A percentile compares a stretch with the other conserved stretches of the same genome.
Evolutionary conservation across 1,140 invertebrate species (phyloP).

Genomic region (Piezodorus guildinii): DNA sequence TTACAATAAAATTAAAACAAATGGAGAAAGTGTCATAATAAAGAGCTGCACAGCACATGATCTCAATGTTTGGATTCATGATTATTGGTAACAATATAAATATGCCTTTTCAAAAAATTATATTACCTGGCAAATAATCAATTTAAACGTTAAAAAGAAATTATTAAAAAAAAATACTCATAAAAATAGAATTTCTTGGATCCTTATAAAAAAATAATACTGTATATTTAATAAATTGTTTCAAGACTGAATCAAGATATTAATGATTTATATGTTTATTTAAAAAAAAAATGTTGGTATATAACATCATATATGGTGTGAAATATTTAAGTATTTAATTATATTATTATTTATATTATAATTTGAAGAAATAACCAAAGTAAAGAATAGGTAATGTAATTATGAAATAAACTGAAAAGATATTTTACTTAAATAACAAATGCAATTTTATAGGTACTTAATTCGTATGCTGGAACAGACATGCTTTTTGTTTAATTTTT

Average conservation of each 20-base stretch:
- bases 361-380: background rate
- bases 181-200: no score
- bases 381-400: background rate
- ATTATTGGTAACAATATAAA: no score
- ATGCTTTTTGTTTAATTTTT: background rate
- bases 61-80: no score
- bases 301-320: background rate
- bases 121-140: no score
- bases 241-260: background rate
- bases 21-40: no score
- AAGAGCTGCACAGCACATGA: no score
- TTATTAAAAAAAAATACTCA: no score
- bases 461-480: background rate
- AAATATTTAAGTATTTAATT: constrained; percentile 3
- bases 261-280: background rate
- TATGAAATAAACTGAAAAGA: background rate
- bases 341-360: background rate
- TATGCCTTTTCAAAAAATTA: no score
- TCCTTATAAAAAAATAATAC: no score
- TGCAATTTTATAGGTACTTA: constrained; percentile 9
- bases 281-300: background rate
- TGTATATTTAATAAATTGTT: no score
- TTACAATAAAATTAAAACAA: no score
- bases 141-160: no score
- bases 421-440: background rate